Conservation (phyloP, 2,797 vertebrate genomes). For the Rhabdophis nuchalis region DNA sequence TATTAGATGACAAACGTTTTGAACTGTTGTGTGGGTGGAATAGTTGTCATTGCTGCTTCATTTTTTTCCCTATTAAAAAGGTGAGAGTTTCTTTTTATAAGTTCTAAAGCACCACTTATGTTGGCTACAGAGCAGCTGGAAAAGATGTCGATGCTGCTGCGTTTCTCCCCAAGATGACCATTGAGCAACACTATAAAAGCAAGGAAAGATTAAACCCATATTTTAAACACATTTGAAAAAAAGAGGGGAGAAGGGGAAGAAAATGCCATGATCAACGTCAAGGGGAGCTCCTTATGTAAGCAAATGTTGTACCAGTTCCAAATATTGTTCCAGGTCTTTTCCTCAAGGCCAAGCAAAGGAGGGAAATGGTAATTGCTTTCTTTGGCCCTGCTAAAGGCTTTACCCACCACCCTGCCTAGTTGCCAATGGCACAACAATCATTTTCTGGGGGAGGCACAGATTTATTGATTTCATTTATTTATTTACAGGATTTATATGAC, state of each 20-base stretch:
- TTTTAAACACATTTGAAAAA: neutral
- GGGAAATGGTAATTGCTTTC: neutral
- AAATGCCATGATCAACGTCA: neutral
- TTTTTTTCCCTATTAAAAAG: neutral
- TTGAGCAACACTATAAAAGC: neutral
- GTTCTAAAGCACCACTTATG: neutral
- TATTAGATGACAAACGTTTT: neutral
- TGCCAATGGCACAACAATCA: neutral
- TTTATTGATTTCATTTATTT: neutral
- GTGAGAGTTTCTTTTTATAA: neutral
- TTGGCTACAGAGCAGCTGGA: neutral
- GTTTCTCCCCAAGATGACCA: neutral
- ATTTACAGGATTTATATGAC: neutral
- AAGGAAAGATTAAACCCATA: neutral
- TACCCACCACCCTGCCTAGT: neutral
- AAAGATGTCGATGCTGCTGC: neutral
- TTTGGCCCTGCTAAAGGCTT: neutral
- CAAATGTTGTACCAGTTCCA: neutral
- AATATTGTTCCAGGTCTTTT: neutral
- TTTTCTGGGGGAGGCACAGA: neutral
- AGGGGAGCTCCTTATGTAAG: neutral
- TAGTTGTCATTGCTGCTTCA: neutral
- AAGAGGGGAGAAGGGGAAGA: neutral
- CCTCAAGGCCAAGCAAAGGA: neutral
- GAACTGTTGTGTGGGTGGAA: neutral